Percentiles rank a stretch among this genome's conserved stretches.
Conservation (phyloP, 2,888 invertebrate genomes). For the Callyntrura guangdongensis region DNA sequence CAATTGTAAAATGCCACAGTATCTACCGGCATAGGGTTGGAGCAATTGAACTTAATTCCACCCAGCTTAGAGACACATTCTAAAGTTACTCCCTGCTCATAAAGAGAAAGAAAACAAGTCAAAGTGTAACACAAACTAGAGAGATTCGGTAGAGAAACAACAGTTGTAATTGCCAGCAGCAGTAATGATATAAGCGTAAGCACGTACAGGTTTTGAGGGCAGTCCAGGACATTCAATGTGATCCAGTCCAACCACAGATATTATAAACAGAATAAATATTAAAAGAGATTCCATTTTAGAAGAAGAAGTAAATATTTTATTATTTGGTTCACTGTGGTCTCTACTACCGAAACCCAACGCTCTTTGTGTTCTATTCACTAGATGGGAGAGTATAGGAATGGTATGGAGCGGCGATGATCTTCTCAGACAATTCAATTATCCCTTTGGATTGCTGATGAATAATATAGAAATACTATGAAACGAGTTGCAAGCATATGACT, state of each 20-base stretch:
- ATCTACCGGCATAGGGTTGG: conserved; percentile 73
- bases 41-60: conserved; percentile 72
- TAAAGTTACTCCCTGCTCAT: conserved; percentile 54
- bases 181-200: not conserved
- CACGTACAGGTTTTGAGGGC: conserved; percentile 19
- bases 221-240: conserved; percentile 62
- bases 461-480: not conserved
- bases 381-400: too few species aligned
- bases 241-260: not conserved
- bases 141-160: not conserved
- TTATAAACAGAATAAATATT: not conserved
- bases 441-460: not conserved
- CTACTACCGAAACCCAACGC: too few species aligned
- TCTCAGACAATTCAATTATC: not conserved
- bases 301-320: not conserved
- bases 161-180: not conserved
- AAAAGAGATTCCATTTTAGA: not conserved
- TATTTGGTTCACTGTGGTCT: not conserved
- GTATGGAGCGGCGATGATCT: not conserved
- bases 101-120: too few species aligned
- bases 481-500: not conserved
- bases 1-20: conserved; percentile 71
- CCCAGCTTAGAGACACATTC: conserved; percentile 70
- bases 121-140: not conserved
- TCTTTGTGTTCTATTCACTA: too few species aligned